Percentiles rank a stretch among this genome's conserved stretches.
These are phyloP conservation scores for Synanceia verrucosa DNA, from an alignment of 2,797 vertebrate genomes.

Conservation along the genomic window DNA sequence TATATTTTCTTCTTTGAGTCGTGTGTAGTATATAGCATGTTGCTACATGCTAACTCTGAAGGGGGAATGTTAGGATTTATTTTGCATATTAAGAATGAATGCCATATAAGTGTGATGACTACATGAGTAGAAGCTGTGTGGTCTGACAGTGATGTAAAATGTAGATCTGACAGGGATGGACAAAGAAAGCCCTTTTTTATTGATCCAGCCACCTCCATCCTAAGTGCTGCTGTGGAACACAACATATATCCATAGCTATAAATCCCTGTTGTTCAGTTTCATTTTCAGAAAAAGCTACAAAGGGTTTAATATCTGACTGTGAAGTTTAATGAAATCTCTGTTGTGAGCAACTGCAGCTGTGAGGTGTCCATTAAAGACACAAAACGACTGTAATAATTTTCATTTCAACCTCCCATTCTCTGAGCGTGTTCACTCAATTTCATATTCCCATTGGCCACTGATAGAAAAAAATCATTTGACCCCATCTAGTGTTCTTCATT, in stretches of 20 bases:
- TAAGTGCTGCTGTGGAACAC: neutral
- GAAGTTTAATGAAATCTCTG: constrained; percentile 43
- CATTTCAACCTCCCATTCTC: constrained; percentile 51
- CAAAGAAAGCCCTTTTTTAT: constrained; percentile 12
- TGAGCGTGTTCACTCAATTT: constrained; percentile 72
- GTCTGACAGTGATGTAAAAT: neutral
- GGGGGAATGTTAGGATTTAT: neutral
- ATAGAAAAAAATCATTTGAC: constrained; percentile 71
- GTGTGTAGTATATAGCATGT: neutral
- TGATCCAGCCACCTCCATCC: neutral
- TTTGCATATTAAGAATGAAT: neutral
- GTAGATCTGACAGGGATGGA: constrained; percentile 13
- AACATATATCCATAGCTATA: neutral
- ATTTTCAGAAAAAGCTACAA: constrained; percentile 32
- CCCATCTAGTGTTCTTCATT: constrained; percentile 67
- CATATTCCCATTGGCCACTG: constrained; percentile 57
- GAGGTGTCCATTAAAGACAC: constrained; percentile 45
- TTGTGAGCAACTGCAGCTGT: constrained; percentile 38
- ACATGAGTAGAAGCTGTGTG: constrained; percentile 3
- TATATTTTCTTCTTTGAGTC: constrained; percentile 3
- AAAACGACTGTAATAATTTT: constrained; percentile 59
- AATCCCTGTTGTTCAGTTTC: constrained; percentile 22
- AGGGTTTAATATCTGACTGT: constrained; percentile 24
- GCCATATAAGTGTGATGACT: constrained; percentile 12
- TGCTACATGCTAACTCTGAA: neutral